These are phyloP conservation scores for Brachylomia viminalis DNA, from an alignment of 2,888 invertebrate species.

Conservation along the genomic window DNA sequence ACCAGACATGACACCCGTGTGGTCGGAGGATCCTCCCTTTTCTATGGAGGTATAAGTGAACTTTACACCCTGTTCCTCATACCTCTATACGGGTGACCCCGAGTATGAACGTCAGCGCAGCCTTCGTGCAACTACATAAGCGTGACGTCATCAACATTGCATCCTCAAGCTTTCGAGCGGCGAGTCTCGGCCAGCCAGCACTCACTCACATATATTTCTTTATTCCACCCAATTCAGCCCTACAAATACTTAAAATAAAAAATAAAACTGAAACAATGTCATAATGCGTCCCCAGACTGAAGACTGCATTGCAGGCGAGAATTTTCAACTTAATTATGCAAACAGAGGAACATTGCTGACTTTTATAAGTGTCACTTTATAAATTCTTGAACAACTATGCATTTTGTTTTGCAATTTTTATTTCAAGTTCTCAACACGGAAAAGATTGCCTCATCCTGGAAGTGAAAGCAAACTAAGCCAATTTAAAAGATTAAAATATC, in stretches of 20 bases:
- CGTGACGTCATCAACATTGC: too few relatives aligned
- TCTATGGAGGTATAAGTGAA: too few relatives aligned
- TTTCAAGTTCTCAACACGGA: neutral
- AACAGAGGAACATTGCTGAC: constrained; percentile 20
- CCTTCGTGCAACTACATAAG: too few relatives aligned
- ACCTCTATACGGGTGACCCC: too few relatives aligned
- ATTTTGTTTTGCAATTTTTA: constrained; percentile 9
- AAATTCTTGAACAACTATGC: constrained; percentile 16
- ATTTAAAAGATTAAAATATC: neutral
- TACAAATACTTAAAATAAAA: neutral
- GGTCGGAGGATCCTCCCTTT: too few relatives aligned
- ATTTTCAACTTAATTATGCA: constrained; percentile 35
- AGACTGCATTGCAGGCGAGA: constrained; percentile 37
- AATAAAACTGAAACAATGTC: constrained; percentile 3
- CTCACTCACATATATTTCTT: too few relatives aligned
- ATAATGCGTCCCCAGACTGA: constrained; percentile 6
- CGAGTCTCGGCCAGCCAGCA: too few relatives aligned
- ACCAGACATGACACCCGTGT: too few relatives aligned
- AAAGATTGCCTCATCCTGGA: neutral
- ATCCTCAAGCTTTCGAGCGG: too few relatives aligned
- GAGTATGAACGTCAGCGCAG: too few relatives aligned
- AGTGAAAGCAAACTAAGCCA: neutral
- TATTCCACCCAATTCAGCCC: too few relatives aligned
- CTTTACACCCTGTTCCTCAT: too few relatives aligned
- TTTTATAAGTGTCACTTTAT: constrained; percentile 22